Evolutionary conservation across 2,888 invertebrate species (phyloP).

Genomic region (Ormyrus labotus): DNA sequence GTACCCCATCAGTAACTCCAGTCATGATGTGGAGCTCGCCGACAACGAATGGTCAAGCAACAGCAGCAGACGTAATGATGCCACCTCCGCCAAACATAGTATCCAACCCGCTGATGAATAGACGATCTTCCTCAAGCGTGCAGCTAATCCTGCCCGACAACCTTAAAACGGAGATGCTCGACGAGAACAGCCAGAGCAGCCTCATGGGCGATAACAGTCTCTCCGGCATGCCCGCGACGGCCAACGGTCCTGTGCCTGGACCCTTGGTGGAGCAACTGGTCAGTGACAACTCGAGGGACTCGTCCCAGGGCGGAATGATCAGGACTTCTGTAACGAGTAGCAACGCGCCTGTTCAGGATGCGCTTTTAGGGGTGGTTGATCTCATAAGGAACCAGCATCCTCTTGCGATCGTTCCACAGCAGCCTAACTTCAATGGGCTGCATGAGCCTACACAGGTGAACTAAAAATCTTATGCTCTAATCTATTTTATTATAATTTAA

Average conservation of each 20-base stretch:
- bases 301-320: constrained; percentile 21
- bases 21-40: constrained; percentile 71
- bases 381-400: constrained; percentile 74
- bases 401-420: constrained; percentile 64
- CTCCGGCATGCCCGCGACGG: constrained; percentile 64
- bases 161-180: constrained; percentile 80
- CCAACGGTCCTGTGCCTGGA: constrained; percentile 61
- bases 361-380: constrained; percentile 75
- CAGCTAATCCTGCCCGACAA: constrained; percentile 79
- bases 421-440: constrained; percentile 63
- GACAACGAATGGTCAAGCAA: constrained; percentile 56
- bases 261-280: constrained; percentile 71
- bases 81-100: constrained; percentile 81
- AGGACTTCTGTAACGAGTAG: constrained; percentile 49
- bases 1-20: constrained; percentile 66
- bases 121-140: constrained; percentile 80
- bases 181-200: constrained; percentile 85
- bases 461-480: neutral
- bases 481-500: neutral
- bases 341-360: constrained; percentile 68
- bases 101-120: constrained; percentile 76
- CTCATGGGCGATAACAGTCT: constrained; percentile 75
- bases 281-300: constrained; percentile 75
- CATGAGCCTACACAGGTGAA: constrained; percentile 65
- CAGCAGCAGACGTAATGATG: constrained; percentile 82